Conservation (phyloP, 2,888 invertebrate species). For the Oligia fasciuncula region DNA sequence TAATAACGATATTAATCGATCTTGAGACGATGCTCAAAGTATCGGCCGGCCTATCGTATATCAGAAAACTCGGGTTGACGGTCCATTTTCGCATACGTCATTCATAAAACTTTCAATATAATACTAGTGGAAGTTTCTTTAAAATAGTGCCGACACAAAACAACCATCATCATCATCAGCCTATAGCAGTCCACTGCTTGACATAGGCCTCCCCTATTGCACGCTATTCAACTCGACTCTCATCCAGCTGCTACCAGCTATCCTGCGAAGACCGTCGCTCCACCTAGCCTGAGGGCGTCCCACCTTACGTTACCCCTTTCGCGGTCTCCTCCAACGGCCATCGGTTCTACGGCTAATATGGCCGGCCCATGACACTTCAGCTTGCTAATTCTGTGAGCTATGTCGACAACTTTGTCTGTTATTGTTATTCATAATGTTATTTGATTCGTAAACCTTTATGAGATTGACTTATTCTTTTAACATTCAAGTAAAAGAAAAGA, state of each 20-base stretch:
- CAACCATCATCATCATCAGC: too few species aligned
- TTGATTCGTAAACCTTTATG: background rate
- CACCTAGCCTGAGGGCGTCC: too few species aligned
- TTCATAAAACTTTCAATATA: background rate
- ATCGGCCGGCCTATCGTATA: background rate
- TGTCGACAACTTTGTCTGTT: background rate
- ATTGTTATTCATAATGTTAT: background rate
- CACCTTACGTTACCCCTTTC: too few species aligned
- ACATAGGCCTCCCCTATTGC: too few species aligned
- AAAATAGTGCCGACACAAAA: background rate
- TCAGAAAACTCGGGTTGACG: background rate
- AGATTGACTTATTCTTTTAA: background rate
- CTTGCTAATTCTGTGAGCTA: too few species aligned
- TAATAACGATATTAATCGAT: background rate
- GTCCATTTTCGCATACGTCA: background rate
- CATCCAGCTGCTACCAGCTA: too few species aligned
- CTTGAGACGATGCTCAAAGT: background rate
- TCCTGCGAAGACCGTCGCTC: too few species aligned
- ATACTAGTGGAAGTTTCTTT: background rate
- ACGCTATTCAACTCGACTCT: too few species aligned
- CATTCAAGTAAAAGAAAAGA: conserved; percentile 3
- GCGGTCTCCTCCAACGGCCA: too few species aligned
- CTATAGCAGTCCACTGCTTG: too few species aligned
- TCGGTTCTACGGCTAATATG: too few species aligned
- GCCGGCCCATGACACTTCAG: too few species aligned